Conservation (phyloP, 2,797 vertebrate genomes). For the Lagorchestes hirsutus region DNA sequence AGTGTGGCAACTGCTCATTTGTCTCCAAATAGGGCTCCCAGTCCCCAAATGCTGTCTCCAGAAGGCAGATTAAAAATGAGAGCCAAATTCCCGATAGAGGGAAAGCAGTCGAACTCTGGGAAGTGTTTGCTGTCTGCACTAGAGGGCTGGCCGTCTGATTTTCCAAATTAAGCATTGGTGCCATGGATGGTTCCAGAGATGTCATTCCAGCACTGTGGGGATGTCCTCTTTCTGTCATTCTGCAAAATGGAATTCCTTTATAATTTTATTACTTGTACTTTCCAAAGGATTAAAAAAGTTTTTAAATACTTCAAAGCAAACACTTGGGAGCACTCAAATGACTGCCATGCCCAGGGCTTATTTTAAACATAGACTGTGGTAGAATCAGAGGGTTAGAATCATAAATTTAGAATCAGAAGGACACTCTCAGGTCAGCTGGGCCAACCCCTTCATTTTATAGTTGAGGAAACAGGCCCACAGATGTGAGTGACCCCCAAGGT, state of each 20-base stretch:
- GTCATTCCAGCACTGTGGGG: background rate
- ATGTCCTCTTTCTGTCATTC: background rate
- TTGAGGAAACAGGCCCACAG: background rate
- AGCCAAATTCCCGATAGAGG: background rate
- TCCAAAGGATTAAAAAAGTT: background rate
- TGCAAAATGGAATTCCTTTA: background rate
- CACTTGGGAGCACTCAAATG: background rate
- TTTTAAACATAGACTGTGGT: background rate
- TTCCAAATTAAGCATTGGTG: background rate
- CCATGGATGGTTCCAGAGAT: background rate
- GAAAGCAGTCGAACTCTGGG: background rate
- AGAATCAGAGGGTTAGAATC: background rate
- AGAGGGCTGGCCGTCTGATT: background rate
- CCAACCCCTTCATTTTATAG: background rate
- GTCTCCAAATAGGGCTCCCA: background rate
- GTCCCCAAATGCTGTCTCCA: background rate
- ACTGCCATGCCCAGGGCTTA: background rate
- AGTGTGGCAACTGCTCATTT: background rate
- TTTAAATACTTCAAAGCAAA: background rate
- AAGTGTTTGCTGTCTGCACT: background rate
- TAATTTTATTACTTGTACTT: background rate
- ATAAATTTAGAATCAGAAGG: background rate
- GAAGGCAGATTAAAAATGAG: background rate
- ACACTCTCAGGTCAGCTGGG: background rate
- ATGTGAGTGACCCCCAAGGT: background rate